A percentile compares a stretch with the other conserved stretches of the same genome.
phyloP scores from a whole-genome alignment of 1,140 invertebrate species.

The Drosophila sp. region DNA sequence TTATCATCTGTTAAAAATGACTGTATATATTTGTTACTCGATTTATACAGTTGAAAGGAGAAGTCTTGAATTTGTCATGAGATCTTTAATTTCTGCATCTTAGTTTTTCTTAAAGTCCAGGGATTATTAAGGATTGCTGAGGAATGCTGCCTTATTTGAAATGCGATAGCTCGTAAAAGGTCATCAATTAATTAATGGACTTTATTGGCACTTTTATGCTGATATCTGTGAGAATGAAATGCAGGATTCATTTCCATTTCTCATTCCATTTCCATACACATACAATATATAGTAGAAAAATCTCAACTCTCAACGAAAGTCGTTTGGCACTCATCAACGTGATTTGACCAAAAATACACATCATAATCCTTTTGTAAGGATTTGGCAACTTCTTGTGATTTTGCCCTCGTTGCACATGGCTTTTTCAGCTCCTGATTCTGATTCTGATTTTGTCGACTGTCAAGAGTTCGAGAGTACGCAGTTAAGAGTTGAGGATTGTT shows the following conservation, averaged over 20 bases:
- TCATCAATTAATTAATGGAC: constrained; percentile 48
- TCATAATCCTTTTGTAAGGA: constrained; percentile 82
- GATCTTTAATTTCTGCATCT: too few relatives aligned
- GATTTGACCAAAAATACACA: constrained; percentile 77
- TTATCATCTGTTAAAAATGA: too few relatives aligned
- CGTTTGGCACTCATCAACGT: constrained; percentile 59
- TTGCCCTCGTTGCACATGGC: constrained; percentile 48
- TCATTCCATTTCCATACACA: constrained; percentile 10
- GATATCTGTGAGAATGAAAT: background rate
- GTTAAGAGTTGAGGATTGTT: background rate
- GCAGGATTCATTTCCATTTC: constrained; percentile 11
- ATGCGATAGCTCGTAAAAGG: constrained; percentile 2
- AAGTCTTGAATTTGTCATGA: too few relatives aligned
- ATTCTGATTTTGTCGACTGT: constrained; percentile 1
- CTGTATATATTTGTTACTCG: too few relatives aligned
- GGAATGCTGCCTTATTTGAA: background rate
- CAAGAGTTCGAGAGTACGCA: background rate
- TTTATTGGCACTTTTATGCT: constrained; percentile 10
- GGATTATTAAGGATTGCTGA: background rate
- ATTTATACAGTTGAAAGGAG: too few relatives aligned
- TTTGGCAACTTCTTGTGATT: constrained; percentile 66
- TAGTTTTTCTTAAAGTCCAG: too few relatives aligned
- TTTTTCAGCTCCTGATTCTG: constrained; percentile 39
- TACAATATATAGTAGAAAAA: constrained; percentile 25
- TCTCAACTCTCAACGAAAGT: constrained; percentile 51